Conservation (phyloP, 2,113 vertebrate species). For the Anarrhichthys ocellatus region DNA sequence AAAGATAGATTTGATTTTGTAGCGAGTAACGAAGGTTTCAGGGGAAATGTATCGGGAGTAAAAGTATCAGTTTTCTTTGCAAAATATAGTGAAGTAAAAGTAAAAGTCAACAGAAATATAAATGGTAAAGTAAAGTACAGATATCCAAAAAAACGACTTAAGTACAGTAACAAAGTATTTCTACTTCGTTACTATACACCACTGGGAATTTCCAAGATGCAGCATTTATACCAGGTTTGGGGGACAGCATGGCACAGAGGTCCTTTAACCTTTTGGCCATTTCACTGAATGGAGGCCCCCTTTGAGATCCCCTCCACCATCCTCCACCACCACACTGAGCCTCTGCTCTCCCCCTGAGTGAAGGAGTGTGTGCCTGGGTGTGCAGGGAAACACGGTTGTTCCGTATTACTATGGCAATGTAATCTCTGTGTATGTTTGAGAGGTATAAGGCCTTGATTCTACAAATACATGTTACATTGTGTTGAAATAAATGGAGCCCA, state of each 20-base stretch:
- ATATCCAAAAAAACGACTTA: too few relatives aligned
- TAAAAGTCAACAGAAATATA: too few relatives aligned
- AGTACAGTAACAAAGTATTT: too few relatives aligned
- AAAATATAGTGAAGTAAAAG: too few relatives aligned
- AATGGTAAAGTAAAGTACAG: too few relatives aligned
- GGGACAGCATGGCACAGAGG: neutral
- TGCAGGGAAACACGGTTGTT: constrained; percentile 33
- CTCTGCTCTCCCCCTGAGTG: neutral
- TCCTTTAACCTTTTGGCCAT: constrained; percentile 9
- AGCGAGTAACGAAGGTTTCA: too few relatives aligned
- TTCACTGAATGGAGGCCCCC: constrained; percentile 30
- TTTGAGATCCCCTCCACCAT: constrained; percentile 6
- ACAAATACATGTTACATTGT: constrained; percentile 36
- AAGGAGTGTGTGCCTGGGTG: constrained; percentile 21
- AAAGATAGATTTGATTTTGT: too few relatives aligned
- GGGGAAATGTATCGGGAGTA: too few relatives aligned
- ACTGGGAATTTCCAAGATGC: neutral
- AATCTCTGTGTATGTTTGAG: constrained; percentile 60
- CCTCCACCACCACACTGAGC: neutral
- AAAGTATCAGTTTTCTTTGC: too few relatives aligned
- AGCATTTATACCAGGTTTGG: constrained; percentile 9
- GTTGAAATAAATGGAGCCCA: constrained; percentile 25
- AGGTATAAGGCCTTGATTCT: constrained; percentile 35
- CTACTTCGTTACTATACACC: too few relatives aligned
- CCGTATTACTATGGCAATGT: constrained; percentile 60